Percentiles rank a stretch among this genome's conserved stretches.
Evolutionary conservation across 2,113 vertebrate species (phyloP).

Genomic region (Bombycilla garrulus): DNA sequence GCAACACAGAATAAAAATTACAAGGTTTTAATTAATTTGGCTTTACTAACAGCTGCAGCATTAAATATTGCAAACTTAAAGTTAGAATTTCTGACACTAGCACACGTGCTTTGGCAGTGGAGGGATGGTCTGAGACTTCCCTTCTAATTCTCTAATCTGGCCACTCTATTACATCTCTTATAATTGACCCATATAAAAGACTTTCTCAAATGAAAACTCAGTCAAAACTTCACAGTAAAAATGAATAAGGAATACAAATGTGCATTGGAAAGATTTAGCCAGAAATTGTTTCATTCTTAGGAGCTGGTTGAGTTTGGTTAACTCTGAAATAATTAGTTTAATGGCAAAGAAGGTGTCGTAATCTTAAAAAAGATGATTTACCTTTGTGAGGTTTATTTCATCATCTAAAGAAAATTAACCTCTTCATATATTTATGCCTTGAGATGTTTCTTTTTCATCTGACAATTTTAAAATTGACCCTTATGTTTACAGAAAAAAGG

Average conservation of each 20-base stretch:
- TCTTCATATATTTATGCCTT: neutral
- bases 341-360: neutral
- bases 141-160: neutral
- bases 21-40: neutral
- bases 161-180: neutral
- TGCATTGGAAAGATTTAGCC: neutral
- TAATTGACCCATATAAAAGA: neutral
- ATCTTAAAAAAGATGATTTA: neutral
- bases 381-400: neutral
- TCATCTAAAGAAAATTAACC: neutral
- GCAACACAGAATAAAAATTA: neutral
- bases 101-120: neutral
- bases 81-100: neutral
- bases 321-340: neutral
- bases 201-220: neutral
- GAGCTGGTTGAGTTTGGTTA: neutral
- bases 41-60: neutral
- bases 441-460: neutral
- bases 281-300: neutral
- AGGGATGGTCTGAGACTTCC: neutral
- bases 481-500: neutral
- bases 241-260: neutral
- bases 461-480: neutral
- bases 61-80: neutral
- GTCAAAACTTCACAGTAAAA: neutral